Base-by-base conservation (phyloP, 2,797 vertebrate genomes). In the Anguilla megastoma region DNA sequence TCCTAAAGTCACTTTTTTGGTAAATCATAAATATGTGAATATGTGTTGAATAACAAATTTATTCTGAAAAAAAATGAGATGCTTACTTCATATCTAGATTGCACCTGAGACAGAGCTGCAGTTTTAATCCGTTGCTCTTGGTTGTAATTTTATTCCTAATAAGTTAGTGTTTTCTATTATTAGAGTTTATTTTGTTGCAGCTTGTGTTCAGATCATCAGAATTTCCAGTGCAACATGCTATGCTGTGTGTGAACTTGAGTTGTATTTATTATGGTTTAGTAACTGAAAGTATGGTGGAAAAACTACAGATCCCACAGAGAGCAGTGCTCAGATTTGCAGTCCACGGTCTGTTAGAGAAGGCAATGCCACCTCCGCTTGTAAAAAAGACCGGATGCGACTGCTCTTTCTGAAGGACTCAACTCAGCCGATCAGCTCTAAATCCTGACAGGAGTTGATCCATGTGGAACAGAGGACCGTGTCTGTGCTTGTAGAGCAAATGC, bases 21-120 rank as follows among this genome's bases (percentile, higher is more conserved):
- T 82, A 48, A 82, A 82, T 82, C 79, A 82, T 82, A 41, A 82
- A 50, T 21, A 82, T 82, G 41, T 82, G 79, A 82, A 50, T 50
- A 21, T 82, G 45, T 48, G 74, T 79, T 41, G 8, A 48, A 82
- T 82, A 82, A 82, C 24, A 82, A 45, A 82, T 48, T 66, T 82
- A 50, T 18, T 82, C 41, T n/a, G 4, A 50, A 48, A 50, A 48
- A 82, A 21, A 82, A 18, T 48, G 14, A 48, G 48, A 82, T 82
- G 79, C 16, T 45, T 33, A 82, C 76, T 79, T 41, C 21, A 36
- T 76, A 76, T 36, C 33, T 48, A 48, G 71, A 36, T 36, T 74
- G 9, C 71, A 79, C n/a, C 0, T 2, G 41, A 82, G 27, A 21
- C 7, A 48, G 1, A 18, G 14, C 16, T n/a, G 9, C 30, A 74